Evolutionary conservation across 2,888 invertebrate species (phyloP), one percentile per base, ranked within the genome.

Genomic region (Cyclophora albipunctata): DNA sequence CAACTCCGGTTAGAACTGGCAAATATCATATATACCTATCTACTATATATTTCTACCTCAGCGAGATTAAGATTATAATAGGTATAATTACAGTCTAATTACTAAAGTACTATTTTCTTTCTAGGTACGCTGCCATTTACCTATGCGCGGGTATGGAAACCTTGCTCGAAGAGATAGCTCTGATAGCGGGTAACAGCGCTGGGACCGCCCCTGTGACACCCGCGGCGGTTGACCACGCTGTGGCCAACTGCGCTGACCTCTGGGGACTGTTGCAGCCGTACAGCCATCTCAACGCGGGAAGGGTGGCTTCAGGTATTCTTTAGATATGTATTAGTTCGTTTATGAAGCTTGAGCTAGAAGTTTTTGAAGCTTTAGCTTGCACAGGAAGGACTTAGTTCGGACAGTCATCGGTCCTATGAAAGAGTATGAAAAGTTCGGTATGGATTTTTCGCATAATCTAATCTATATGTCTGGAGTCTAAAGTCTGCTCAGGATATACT

Each of bases 231-330:
- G 96, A 97, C 73, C 94, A 94, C 70, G 93, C 95, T 7, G 95
- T 97, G 49, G 95, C 96, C 33, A 93, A 92, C 74, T 96, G 95
- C 64, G 94, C 95, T 0, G 96, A 97, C 68, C 89, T 96, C 50
- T 97, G 97, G 96, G 96, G 97, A 0, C 84, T 97, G 45, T 80
- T 97, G 52, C 97, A 97, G 73, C 96, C 97, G 0, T 97, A 95
- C 72, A 96, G 96, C 45, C 97, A 97, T 78, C 84, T 97, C 6
- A 96, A 96, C 75, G 96, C 96, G 3, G 96, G 96, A 0, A 90
- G 97, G 59, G 92, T 96, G 35, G 96, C 96, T 33, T 94, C 95
- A 58, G 97, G 95, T 93, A 37, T 37, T 5, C 37, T 20, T 20
- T 20, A 20, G 20, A 75, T 59, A 2, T 37, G 3, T 42, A 34